These are phyloP conservation scores for Dicycla oo DNA, from an alignment of 2,888 invertebrate species.

Conservation along the genomic window DNA sequence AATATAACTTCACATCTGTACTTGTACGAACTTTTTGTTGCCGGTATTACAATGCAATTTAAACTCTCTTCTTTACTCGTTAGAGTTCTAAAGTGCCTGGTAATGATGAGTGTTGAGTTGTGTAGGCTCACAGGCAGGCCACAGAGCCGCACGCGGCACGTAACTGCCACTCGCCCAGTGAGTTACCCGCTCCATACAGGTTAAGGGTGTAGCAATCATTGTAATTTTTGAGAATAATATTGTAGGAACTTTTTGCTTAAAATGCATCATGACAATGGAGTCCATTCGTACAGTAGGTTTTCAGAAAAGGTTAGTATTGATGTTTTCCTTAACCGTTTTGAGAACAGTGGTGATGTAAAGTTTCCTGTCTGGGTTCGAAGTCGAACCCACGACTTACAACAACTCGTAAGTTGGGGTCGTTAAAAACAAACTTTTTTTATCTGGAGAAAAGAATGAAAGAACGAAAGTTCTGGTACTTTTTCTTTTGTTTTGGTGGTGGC, in stretches of 20 bases:
- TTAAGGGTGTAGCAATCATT: conserved; percentile 59
- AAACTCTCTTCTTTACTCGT: conserved; percentile 63
- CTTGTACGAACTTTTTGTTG: conserved; percentile 70
- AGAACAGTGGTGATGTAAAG: background rate
- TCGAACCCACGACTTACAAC: background rate
- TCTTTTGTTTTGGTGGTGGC: background rate
- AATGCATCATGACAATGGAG: background rate
- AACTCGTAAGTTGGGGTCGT: no score
- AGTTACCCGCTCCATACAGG: conserved; percentile 71
- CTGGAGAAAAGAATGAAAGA: background rate
- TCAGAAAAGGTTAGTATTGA: background rate
- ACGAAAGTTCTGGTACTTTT: background rate
- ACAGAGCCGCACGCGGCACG: conserved; percentile 42
- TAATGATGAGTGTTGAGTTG: conserved; percentile 23
- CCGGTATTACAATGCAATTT: conserved; percentile 71
- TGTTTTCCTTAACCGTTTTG: background rate
- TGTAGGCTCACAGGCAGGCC: conserved; percentile 50
- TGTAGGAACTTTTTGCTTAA: background rate
- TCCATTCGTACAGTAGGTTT: background rate
- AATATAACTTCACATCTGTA: conserved; percentile 85
- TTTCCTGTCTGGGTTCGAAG: no score
- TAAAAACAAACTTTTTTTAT: background rate
- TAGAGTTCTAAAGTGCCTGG: conserved; percentile 42
- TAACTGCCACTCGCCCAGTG: conserved; percentile 73
- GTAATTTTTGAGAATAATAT: conserved; percentile 58